phyloP scores from a whole-genome alignment of 2,797 vertebrate genomes.

The Huso huso region DNA sequence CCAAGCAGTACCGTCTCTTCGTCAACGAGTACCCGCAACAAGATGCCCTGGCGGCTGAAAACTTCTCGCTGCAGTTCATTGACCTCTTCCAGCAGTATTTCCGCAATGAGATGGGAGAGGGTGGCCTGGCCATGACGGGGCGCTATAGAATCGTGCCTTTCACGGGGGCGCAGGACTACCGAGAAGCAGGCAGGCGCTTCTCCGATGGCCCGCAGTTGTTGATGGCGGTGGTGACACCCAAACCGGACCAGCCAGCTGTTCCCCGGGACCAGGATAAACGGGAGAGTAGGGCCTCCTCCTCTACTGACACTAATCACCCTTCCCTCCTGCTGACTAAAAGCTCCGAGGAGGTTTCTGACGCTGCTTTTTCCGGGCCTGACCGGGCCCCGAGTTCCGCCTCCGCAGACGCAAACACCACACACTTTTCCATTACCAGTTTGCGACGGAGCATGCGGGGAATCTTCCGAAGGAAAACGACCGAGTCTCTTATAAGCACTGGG shows the following conservation, averaged over 20 bases:
- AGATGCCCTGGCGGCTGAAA: conserved; percentile 77
- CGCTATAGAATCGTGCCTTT: conserved; percentile 55
- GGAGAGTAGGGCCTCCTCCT: conserved; percentile 31
- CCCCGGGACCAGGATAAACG: conserved; percentile 52
- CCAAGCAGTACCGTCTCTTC: conserved; percentile 83
- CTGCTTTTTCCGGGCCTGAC: neutral
- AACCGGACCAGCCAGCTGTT: conserved; percentile 39
- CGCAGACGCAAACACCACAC: conserved; percentile 39
- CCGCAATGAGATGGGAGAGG: conserved; percentile 77
- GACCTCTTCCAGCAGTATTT: conserved; percentile 91
- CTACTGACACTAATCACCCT: conserved; percentile 29
- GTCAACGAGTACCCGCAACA: conserved; percentile 72
- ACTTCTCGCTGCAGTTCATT: conserved; percentile 83
- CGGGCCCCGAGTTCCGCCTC: conserved; percentile 16
- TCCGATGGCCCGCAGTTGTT: conserved; percentile 38
- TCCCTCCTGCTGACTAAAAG: conserved; percentile 42
- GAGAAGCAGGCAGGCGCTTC: conserved; percentile 64
- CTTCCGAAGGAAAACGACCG: conserved; percentile 64
- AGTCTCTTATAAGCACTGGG: conserved; percentile 32
- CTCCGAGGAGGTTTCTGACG: conserved; percentile 58
- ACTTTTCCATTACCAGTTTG: conserved; percentile 72
- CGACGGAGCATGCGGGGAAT: conserved; percentile 66
- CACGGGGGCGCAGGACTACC: conserved; percentile 75
- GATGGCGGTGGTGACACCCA: conserved; percentile 38
- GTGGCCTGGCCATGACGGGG: conserved; percentile 52